Evolutionary conservation across 2,113 vertebrate genomes (phyloP), one percentile per base, ranked within the genome.

Genomic region (Epinephelus fuscoguttatus): DNA sequence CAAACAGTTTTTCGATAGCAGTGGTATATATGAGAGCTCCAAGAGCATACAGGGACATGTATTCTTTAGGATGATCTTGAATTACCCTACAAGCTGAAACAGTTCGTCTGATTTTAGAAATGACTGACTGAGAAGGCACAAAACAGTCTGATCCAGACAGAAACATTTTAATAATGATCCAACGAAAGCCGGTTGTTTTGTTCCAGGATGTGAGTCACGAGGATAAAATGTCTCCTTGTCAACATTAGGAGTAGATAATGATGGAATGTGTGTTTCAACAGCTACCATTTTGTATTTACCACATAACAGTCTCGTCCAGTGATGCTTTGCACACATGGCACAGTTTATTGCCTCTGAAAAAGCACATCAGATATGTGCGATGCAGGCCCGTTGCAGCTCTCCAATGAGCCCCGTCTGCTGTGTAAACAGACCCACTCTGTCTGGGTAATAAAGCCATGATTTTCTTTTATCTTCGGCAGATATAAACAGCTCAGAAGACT

Each of bases 391-490:
- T n/a, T 80, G 86, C 74, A 67, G 74, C 77, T 82, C 68, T 67
- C 82, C 70, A 37, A 61, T 23, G 77, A 86, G 82, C 77, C 69
- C 45, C 23, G 61, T 85, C 84, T 84, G 77, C 80, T 83, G 86
- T 76, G 76, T 86, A 90, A 92, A 93, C 91, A 90, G 75, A 78
- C 62, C 86, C 70, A 42, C 88, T 88, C 79, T 1, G 30, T 72
- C 85, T 85, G 76, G 42, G 87, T 88, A 89, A 91, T 92, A 93
- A 92, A 92, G 88, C 87, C 75, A 64, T 84, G 86, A 67, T 91
- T 92, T 94, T 88, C 84, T 92, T 94, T 92, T 91, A 93, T 94
- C 85, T 93, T 68, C 63, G 6, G 78, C 83, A 86, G 88, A 92
- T 93, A 87, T 91, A 91, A 93, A 90, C 89, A 86, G 81, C 69